A percentile compares a stretch with the other conserved stretches of the same genome.
Evolutionary conservation across 2,113 vertebrate genomes (phyloP).

Genomic region (Trinectes maculatus): DNA sequence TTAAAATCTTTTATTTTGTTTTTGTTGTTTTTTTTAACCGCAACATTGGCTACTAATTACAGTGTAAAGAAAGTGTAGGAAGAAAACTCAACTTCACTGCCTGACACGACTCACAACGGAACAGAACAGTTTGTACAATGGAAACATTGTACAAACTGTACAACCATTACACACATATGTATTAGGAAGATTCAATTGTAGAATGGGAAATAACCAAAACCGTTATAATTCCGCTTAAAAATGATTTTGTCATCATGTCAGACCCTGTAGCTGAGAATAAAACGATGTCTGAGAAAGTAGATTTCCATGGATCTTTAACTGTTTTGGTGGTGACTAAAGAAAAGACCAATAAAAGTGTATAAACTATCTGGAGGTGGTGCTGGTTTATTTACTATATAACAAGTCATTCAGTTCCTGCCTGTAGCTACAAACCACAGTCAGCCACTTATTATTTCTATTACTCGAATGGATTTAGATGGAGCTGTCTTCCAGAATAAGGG

Average conservation of each 20-base stretch:
- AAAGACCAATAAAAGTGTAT: not conserved
- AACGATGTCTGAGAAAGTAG: no score
- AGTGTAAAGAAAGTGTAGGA: slow-evolving; percentile 17
- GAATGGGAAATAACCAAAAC: no score
- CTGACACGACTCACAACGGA: not conserved
- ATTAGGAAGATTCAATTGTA: no score
- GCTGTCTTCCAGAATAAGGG: slow-evolving; percentile 1
- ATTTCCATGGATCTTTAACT: no score
- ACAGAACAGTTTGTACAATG: not conserved
- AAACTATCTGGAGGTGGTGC: no score
- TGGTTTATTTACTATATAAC: not conserved
- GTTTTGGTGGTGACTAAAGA: no score
- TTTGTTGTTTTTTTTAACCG: slow-evolving; percentile 63
- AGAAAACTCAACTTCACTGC: slow-evolving; percentile 26
- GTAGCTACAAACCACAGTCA: not conserved
- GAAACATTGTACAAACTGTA: not conserved
- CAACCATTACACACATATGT: not conserved
- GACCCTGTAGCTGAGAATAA: no score
- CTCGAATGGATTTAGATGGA: slow-evolving; percentile 1
- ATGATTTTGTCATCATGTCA: no score
- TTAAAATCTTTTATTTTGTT: slow-evolving; percentile 69
- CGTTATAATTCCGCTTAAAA: no score
- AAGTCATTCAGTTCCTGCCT: not conserved
- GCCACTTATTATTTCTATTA: not conserved
- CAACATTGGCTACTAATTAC: slow-evolving; percentile 57